Base-by-base conservation (phyloP, 2,113 vertebrate species). In the Zosterops pallidus region DNA sequence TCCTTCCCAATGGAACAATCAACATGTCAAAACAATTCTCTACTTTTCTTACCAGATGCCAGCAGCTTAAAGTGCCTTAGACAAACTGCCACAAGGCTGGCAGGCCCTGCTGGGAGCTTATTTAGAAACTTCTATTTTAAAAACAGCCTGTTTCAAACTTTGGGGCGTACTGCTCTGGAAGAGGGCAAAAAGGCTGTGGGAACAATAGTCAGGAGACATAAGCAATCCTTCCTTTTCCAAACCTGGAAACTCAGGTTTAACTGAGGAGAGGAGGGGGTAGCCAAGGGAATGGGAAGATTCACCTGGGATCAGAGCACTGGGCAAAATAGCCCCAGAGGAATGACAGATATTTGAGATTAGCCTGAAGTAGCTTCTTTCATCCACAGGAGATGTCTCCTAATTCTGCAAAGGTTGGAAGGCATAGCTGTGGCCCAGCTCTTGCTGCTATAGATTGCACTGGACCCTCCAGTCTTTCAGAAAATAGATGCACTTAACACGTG, bases 121-220 rank as follows among this genome's bases (percentile, higher is more conserved):
- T 81, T 96, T 86, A 86, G 46, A 53, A 94, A 72, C 3, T 41
- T 42, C 42, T 65, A 22, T 89, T 90, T 86, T 72, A 80, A 80
- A 92, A 72, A 0, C 33, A 77, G 35, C 20, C 47, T 67, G 64
- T 83, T 83, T n/a, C 64, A 84, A 71, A 64, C 65, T 82, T 86
- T 21, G 52, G 35, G 29, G 47, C 44, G 14, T 70, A 47, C 26
- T 63, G 35, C 90, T 89, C 50, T 26, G 23, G 39, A 75, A 86
- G 9, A 84, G 49, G 47, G 52, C 44, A 75, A 71, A 86, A 85
- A 46, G 49, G 75, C 14, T 29, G 20, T 49, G 52, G 64, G 78
- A 91, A 95, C 39, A 87, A 68, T 1, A 79, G 33, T 50, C 39
- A 78, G 65, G 57, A 75, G 25, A 67, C 6, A 24, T 2, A 70